Evolutionary conservation across 2,113 vertebrate genomes (phyloP).

Genomic region (Vulpes vulpes): DNA sequence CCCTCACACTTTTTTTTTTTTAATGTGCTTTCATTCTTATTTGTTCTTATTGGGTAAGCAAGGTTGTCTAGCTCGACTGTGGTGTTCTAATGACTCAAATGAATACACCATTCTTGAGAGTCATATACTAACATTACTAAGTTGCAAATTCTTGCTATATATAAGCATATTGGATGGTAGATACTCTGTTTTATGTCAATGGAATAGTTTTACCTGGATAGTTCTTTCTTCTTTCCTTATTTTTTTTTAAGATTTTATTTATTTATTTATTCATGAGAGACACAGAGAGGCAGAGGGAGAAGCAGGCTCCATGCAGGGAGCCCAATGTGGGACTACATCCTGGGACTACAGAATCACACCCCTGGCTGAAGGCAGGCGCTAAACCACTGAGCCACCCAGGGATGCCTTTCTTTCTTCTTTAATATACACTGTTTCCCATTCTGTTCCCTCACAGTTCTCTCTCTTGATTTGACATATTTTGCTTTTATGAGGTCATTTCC

Average conservation of each 20-base stretch:
- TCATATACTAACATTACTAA: not conserved
- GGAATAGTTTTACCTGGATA: not conserved
- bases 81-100: conserved; percentile 18
- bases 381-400: too few relatives aligned
- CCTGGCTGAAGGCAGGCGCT: too few relatives aligned
- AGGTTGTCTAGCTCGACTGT: not conserved
- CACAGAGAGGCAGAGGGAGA: too few relatives aligned
- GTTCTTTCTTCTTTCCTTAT: not conserved
- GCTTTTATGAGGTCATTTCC: not conserved
- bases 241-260: too few relatives aligned
- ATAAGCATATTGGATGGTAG: not conserved
- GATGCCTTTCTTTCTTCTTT: not conserved
- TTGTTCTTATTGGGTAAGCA: conserved; percentile 41
- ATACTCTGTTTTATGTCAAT: not conserved
- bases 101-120: not conserved
- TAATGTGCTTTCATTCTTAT: conserved; percentile 63
- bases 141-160: not conserved
- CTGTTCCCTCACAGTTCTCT: not conserved
- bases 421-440: not conserved
- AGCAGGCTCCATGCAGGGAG: too few relatives aligned
- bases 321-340: too few relatives aligned
- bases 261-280: too few relatives aligned
- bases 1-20: conserved; percentile 14
- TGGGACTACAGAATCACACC: too few relatives aligned
- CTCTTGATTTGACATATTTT: not conserved